Percentiles rank a stretch among this genome's conserved stretches.
phyloP scores from a whole-genome alignment of 2,797 vertebrate genomes.

The Brachyalestes nurse region DNA sequence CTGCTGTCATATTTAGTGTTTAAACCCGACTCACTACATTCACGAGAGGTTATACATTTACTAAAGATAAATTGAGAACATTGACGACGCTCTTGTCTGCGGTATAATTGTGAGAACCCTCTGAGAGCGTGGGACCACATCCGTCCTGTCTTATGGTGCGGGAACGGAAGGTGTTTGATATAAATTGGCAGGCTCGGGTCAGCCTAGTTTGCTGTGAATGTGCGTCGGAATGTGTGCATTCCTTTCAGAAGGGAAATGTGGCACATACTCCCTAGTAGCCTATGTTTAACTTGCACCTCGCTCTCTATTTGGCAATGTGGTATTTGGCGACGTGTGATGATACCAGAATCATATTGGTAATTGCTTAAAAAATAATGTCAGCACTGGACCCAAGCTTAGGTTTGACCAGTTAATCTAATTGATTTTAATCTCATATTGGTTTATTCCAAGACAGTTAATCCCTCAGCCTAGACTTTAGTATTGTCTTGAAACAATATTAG shows the following conservation, averaged over 20 bases:
- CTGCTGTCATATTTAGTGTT: too few species aligned
- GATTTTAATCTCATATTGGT: not conserved
- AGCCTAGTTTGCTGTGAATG: not conserved
- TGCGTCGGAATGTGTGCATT: not conserved
- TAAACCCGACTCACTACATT: too few species aligned
- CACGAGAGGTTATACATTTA: slow-evolving; percentile 11
- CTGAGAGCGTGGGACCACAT: not conserved
- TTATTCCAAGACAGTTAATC: too few species aligned
- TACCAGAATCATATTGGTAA: not conserved
- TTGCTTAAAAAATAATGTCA: not conserved
- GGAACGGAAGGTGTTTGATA: slow-evolving; percentile 2
- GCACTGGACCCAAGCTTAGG: not conserved
- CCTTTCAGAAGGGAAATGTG: not conserved
- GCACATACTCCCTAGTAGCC: not conserved
- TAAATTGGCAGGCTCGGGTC: not conserved
- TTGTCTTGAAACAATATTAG: too few species aligned
- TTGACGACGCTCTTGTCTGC: not conserved
- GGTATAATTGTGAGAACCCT: not conserved
- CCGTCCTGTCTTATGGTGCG: not conserved
- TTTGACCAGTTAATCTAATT: not conserved
- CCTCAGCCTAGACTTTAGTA: too few species aligned
- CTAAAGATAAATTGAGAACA: not conserved
- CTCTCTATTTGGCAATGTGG: not conserved
- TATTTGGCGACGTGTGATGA: not conserved
- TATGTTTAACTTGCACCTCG: not conserved